Evolutionary conservation across 2,888 invertebrate species (phyloP).

Genomic region (Ochropleura plecta): DNA sequence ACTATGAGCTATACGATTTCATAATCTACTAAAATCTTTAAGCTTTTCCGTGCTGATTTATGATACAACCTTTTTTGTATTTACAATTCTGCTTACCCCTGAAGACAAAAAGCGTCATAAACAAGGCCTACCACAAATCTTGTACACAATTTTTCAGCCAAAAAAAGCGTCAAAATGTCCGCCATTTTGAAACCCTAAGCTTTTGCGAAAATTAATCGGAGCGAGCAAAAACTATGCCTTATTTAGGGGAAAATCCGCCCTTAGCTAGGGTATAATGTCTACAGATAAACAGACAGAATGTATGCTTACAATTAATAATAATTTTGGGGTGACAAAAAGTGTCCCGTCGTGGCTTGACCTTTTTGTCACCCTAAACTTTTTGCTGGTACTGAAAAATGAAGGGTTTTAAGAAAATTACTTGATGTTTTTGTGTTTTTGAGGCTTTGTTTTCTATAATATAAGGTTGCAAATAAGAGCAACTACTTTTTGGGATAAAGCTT

Average conservation of each 20-base stretch:
- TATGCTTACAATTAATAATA: constrained; percentile 88
- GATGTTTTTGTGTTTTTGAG: constrained; percentile 37
- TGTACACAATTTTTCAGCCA: constrained; percentile 61
- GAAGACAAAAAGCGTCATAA: constrained; percentile 36
- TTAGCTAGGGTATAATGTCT: constrained; percentile 77
- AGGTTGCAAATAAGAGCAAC: background rate
- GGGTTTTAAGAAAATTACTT: constrained; percentile 83
- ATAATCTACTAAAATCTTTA: background rate
- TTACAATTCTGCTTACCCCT: constrained; percentile 19
- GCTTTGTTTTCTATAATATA: constrained; percentile 28
- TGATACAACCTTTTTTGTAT: constrained; percentile 32
- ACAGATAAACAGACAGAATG: constrained; percentile 86
- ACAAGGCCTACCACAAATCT: constrained; percentile 57
- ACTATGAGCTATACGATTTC: background rate
- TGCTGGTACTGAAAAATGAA: constrained; percentile 53
- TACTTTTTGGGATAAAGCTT: background rate
- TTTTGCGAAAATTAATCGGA: constrained; percentile 79
- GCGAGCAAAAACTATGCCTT: constrained; percentile 85
- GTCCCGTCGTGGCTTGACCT: constrained; percentile 63
- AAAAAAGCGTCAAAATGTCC: constrained; percentile 67
- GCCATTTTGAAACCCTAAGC: constrained; percentile 71
- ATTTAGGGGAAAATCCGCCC: constrained; percentile 81
- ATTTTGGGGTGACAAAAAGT: constrained; percentile 85
- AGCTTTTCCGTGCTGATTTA: background rate
- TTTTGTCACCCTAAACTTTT: constrained; percentile 74